phyloP scores from a whole-genome alignment of 2,888 invertebrate genomes.

The Cantharis rufa region DNA sequence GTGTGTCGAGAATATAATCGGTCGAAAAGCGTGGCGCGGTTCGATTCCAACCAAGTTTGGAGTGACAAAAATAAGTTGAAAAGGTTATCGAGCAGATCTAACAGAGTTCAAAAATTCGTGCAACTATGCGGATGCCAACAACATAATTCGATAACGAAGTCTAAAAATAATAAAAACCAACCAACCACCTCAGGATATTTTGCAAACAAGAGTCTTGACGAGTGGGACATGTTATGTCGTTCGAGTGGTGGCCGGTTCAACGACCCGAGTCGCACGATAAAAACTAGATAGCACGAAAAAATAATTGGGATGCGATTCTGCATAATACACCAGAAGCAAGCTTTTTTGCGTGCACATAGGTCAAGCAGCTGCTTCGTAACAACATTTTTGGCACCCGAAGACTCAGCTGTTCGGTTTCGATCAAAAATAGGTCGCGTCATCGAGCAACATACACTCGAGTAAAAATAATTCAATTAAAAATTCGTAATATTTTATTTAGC shows the following conservation, averaged over 20 bases:
- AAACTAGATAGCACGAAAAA: not conserved
- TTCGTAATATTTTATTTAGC: not conserved
- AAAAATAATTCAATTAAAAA: slow-evolving; percentile 8
- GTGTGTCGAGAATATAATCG: not conserved
- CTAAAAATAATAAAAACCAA: not conserved
- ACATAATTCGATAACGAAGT: not conserved
- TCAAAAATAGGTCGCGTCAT: not conserved
- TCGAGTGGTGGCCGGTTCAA: not conserved
- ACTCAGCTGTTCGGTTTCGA: not conserved
- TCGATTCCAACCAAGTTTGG: not conserved
- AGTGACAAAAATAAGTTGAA: not conserved
- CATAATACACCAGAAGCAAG: not conserved
- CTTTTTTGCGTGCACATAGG: not conserved
- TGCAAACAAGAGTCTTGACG: not conserved
- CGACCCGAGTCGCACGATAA: not conserved
- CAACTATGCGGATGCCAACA: not conserved
- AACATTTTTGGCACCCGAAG: not conserved
- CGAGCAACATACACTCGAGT: not conserved
- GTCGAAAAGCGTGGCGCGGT: not conserved
- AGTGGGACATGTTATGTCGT: not conserved
- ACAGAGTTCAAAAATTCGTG: not conserved
- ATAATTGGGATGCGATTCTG: not conserved
- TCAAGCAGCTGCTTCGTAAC: not conserved
- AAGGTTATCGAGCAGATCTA: not conserved
- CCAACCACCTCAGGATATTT: not conserved